Conservation (phyloP, 2,888 invertebrate genomes). For the Protophormia terraenovae region DNA sequence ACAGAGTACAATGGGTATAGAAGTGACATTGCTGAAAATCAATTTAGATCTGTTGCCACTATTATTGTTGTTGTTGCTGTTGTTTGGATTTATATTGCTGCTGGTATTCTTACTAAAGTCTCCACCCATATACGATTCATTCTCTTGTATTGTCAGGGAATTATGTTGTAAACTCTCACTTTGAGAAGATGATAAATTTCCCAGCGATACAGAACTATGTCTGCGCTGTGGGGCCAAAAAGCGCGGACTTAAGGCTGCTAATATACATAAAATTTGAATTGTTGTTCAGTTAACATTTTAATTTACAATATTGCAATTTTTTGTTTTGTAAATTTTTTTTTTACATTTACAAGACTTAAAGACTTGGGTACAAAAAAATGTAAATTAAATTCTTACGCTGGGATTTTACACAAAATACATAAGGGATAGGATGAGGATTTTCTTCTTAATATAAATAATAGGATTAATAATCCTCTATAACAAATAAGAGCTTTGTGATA, state of each 20-base stretch:
- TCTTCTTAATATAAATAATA: too few relatives aligned
- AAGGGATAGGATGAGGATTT: neutral
- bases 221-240: conserved; percentile 58
- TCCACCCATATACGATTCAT: conserved; percentile 37
- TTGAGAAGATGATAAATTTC: conserved; percentile 46
- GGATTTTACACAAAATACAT: neutral
- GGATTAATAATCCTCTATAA: too few relatives aligned
- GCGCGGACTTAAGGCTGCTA: conserved; percentile 54
- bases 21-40: conserved; percentile 74
- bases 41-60: conserved; percentile 53
- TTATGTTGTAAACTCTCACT: conserved; percentile 44
- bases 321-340: neutral
- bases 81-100: conserved; percentile 23
- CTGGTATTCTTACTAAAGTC: conserved; percentile 37
- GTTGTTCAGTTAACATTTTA: conserved; percentile 36
- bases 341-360: conserved; percentile 3
- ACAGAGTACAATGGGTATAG: conserved; percentile 82
- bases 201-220: conserved; percentile 61
- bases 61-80: conserved; percentile 11
- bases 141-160: conserved; percentile 22
- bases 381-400: neutral
- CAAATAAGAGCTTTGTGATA: too few relatives aligned
- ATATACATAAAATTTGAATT: conserved; percentile 58
- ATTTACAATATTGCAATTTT: neutral
- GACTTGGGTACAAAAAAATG: neutral